Evolutionary conservation across 1,140 invertebrate species (phyloP), one percentile per base, ranked within the genome.

Genomic region (Hirudo medicinalis): DNA sequence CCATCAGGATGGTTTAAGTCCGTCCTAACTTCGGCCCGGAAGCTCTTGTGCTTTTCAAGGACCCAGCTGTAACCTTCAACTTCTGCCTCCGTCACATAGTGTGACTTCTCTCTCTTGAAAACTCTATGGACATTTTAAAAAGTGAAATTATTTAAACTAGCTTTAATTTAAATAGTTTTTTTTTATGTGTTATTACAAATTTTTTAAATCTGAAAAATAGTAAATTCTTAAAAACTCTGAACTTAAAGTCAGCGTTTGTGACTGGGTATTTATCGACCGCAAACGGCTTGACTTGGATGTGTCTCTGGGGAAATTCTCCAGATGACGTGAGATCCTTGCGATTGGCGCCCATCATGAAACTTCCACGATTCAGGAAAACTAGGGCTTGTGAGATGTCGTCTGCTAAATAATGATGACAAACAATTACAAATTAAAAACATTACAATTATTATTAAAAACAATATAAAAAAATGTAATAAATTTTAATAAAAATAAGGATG

Each of bases 51-150:
- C 2, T 66, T 70, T 15, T 74, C 74, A 13, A 80, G 76, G 19
- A 81, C 79, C 76, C 76, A 81, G 67, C 78, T 79, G 74, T 74
- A 81, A 0, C 77, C 78, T 25, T 74, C 76, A 11, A 68, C 73
- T 69, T 81, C 77, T 19, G 79, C 77, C 19, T 77, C 73, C 11
- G 80, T 78, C 25, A 53, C 73, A 60, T 76, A 78, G 19, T 74
- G 75, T 19, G 60, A 71, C 73, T 78, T 80, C 25, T 75, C 74
- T 36, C 76, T 72, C 49, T 76, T 77, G 71, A 79, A 82, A 20
- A 76, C 76, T 74, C 78, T 78, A 72, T 70, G 70, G 20, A 70
- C 9, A 29, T 57, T 69, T 69, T 40, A 32, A 25, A n/a, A 0
- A 2, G 27, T 32, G 25, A 73, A 27, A 54, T 5, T 54, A 15